Base-by-base conservation (phyloP, 2,888 invertebrate species). In the Caprella mutica region DNA sequence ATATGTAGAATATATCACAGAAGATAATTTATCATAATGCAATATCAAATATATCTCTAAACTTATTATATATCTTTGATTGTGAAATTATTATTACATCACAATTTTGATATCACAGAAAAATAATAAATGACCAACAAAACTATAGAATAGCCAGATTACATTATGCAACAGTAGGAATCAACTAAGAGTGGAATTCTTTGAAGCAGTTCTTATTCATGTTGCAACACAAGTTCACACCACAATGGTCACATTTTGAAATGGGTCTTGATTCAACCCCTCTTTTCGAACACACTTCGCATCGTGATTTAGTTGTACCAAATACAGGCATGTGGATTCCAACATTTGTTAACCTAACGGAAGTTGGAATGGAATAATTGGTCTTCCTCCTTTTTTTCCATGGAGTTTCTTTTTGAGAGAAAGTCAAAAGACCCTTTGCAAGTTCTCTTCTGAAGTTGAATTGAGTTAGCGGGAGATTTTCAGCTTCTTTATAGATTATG, bases 401-500 rank as follows among this genome's bases (percentile, higher is more conserved):
- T 3, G 14, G 9, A 12, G 21, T n/a, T 17, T 23, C 9, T 9
- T 24, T 40, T n/a, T 17, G 21, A 24, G 21, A 24, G 35, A 14
- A 30, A 12, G 40, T 40, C 9, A 51, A 21, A 23, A 51, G 51
- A 24, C 56, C 60, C 40, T 30, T 27, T 27, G 48, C 46, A 23
- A 56, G 42, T 29, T 56, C 42, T 30, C 53, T 52, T 39, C 56
- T n/a, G 52, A 52, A 60, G 8, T 59, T 50, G 17, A 9, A 5
- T 6, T 12, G 40, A 9, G 40, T 17, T 12, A 40, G 8, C 12
- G 33, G 8, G 8, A 12, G 33, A 12, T 40, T n/a, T 40, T 55
- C 8, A 23, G 4, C 39, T 44, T 55, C 50, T 26, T 38, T 44
- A 30, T 58, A 55, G 14, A 55, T 30, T 23, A 56, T n/a, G 23